A percentile compares a stretch with the other conserved stretches of the same genome.
phyloP scores from a whole-genome alignment of 2,888 invertebrate genomes.

The Tribolium freemani region DNA sequence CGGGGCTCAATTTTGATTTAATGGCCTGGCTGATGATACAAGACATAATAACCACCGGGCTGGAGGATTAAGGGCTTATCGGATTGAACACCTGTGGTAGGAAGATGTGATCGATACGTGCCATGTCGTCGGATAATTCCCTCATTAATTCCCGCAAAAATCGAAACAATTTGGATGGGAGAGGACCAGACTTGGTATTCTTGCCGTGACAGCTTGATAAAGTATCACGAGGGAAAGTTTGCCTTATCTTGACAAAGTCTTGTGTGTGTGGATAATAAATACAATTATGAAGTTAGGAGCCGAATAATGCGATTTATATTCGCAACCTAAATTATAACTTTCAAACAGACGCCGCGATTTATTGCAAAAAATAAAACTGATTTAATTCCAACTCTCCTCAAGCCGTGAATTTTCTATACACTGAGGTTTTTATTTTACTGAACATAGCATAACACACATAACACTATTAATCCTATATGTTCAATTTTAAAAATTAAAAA shows the following conservation, averaged over 20 bases:
- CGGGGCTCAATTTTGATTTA: constrained; percentile 8
- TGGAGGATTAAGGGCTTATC: constrained; percentile 19
- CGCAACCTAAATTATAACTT: constrained; percentile 29
- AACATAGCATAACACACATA: no score
- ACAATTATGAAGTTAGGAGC: constrained; percentile 50
- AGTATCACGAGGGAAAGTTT: constrained; percentile 62
- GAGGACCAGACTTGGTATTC: no score
- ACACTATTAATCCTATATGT: no score
- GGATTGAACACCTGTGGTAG: constrained; percentile 23
- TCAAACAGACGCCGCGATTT: no score
- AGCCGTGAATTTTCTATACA: no score
- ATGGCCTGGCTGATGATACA: constrained; percentile 13
- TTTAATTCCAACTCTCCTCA: no score
- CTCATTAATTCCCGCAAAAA: no score
- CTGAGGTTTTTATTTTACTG: no score
- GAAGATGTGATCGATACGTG: not conserved
- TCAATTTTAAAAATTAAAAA: no score
- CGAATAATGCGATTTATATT: constrained; percentile 42
- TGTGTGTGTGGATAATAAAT: constrained; percentile 55
- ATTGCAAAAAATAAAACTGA: no score
- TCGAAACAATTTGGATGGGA: no score
- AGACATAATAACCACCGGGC: constrained; percentile 16
- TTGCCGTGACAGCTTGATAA: constrained; percentile 63
- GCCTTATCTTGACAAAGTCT: constrained; percentile 42
- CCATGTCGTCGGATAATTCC: no score